Percentiles rank a stretch among this genome's conserved stretches.
phyloP scores from a whole-genome alignment of 1,140 invertebrate species.

The Adelges cooleyi region DNA sequence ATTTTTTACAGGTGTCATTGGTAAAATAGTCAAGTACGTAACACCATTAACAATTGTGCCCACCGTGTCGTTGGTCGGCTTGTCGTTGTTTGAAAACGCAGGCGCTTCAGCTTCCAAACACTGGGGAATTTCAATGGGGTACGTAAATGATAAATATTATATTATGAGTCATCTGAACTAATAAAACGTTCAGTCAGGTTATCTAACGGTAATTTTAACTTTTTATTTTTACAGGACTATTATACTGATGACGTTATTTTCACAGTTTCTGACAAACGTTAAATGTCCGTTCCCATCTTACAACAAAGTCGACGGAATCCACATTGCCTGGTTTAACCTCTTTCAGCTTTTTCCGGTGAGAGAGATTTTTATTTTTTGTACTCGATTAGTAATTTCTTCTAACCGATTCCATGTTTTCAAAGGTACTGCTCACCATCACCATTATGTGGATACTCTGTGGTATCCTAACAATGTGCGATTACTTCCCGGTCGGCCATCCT shows the following conservation, averaged over 20 bases:
- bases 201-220: neutral
- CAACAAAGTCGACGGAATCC: conserved; percentile 46
- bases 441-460: conserved; percentile 68
- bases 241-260: conserved; percentile 64
- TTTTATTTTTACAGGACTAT: conserved; percentile 56
- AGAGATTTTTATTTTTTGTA: conserved; percentile 22
- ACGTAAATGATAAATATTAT: conserved; percentile 34
- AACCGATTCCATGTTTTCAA: conserved; percentile 27
- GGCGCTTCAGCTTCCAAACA: conserved; percentile 60
- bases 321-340: conserved; percentile 52
- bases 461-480: conserved; percentile 56
- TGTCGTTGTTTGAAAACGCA: conserved; percentile 67
- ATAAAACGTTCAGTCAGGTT: too few species aligned
- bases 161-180: too few species aligned
- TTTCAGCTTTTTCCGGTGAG: conserved; percentile 74
- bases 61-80: conserved; percentile 64
- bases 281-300: conserved; percentile 52
- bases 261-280: conserved; percentile 62
- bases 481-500: conserved; percentile 53
- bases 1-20: conserved; percentile 54
- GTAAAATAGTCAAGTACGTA: conserved; percentile 57
- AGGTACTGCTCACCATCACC: conserved; percentile 69
- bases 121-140: conserved; percentile 69
- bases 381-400: neutral
- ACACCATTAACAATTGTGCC: conserved; percentile 71